phyloP scores from a whole-genome alignment of 2,113 vertebrate species.

The Recurvirostra avosetta region DNA sequence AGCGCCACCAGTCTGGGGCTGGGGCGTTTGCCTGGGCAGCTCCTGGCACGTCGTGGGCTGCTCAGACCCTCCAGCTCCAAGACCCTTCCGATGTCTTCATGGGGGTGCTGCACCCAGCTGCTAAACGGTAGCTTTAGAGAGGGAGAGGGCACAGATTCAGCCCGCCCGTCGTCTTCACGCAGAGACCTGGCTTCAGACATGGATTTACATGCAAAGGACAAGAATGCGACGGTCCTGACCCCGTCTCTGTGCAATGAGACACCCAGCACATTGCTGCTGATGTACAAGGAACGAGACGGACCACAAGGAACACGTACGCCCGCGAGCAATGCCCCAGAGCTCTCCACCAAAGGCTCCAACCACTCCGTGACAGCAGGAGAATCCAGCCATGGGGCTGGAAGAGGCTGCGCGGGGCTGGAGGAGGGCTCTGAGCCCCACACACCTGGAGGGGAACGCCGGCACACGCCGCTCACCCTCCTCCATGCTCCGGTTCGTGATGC shows the following conservation, averaged over 20 bases:
- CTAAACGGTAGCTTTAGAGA: not conserved
- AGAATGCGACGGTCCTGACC: fast-evolving
- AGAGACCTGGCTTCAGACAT: not conserved
- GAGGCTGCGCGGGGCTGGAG: not conserved
- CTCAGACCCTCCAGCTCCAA: not conserved
- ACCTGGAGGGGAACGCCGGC: not conserved
- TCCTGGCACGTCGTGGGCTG: not conserved
- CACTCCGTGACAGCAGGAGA: not conserved
- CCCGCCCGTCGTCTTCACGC: not conserved
- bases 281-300: not conserved
- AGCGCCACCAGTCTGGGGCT: not conserved
- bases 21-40: not conserved
- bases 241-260: not conserved
- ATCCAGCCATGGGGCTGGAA: not conserved
- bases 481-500: not conserved
- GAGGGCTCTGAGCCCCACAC: not conserved
- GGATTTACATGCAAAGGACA: not conserved
- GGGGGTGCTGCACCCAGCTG: not conserved
- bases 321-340: fast-evolving
- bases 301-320: not conserved
- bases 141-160: not conserved
- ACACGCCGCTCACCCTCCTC: too few relatives aligned
- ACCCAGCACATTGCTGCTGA: not conserved
- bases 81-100: not conserved
- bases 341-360: not conserved